Evolutionary conservation across 1,140 invertebrate species (phyloP).

Genomic region (Diachasma alloeum): DNA sequence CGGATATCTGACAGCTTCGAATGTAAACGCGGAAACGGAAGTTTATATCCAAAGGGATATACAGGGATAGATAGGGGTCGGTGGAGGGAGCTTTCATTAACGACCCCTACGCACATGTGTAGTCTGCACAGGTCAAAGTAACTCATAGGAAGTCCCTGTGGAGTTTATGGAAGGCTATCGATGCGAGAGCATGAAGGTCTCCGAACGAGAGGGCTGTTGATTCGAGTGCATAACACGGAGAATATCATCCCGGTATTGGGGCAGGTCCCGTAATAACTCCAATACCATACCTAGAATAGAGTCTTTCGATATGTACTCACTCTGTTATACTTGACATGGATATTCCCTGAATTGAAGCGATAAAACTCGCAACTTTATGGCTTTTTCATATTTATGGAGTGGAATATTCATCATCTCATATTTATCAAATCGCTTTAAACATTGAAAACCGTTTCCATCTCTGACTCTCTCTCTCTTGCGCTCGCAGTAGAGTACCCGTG

Average conservation of each 20-base stretch:
- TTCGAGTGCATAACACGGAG: not conserved
- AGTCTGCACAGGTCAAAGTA: not conserved
- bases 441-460: too few species aligned
- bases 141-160: not conserved
- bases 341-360: too few species aligned
- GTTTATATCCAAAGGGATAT: slow-evolving; percentile 29
- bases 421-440: too few species aligned
- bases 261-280: not conserved
- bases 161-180: slow-evolving; percentile 11
- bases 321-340: too few species aligned
- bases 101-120: slow-evolving; percentile 3
- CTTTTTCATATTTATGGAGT: too few species aligned
- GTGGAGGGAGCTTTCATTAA: slow-evolving; percentile 21
- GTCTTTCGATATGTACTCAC: too few species aligned
- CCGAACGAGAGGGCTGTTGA: slow-evolving; percentile 19
- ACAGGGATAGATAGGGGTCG: not conserved
- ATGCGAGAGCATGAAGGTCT: not conserved
- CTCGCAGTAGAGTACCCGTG: not conserved
- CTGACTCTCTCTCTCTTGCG: too few species aligned
- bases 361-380: too few species aligned
- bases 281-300: too few species aligned
- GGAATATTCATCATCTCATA: too few species aligned
- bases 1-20: slow-evolving; percentile 18
- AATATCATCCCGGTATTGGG: not conserved
- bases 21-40: slow-evolving; percentile 23